A percentile compares a stretch with the other conserved stretches of the same genome.
Evolutionary conservation across 2,888 invertebrate species (phyloP).

Genomic region (Tenthredo distinguenda): DNA sequence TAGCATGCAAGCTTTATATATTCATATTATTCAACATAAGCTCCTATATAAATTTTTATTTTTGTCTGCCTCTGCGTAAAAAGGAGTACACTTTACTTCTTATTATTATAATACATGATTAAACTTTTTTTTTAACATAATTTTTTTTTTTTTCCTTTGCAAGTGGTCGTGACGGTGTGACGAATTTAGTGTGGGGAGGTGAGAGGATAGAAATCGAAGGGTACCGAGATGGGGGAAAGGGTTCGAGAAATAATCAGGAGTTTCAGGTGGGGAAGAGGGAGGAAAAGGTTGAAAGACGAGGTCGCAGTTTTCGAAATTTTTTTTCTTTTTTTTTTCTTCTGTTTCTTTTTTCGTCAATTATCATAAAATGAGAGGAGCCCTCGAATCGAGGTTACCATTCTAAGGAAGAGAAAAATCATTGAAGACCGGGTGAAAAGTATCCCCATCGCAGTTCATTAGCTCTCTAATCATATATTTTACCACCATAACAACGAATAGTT

Average conservation of each 20-base stretch:
- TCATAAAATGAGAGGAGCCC: constrained; percentile 25
- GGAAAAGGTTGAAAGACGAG: neutral
- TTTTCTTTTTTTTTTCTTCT: neutral
- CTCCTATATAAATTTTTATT: constrained; percentile 2
- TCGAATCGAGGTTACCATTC: neutral
- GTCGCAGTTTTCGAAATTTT: neutral
- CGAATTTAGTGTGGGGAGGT: neutral
- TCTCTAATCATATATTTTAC: constrained; percentile 40
- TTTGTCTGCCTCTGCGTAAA: constrained; percentile 18
- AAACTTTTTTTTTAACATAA: constrained; percentile 14
- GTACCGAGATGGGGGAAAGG: neutral
- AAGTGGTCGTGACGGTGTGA: constrained; percentile 48
- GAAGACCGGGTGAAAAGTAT: neutral
- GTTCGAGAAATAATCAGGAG: neutral
- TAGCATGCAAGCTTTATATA: constrained; percentile 43
- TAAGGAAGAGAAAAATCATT: constrained; percentile 24
- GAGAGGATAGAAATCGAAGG: neutral
- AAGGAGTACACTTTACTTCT: constrained; percentile 19
- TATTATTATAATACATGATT: constrained; percentile 42
- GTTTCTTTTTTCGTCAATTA: neutral
- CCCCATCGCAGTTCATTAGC: constrained; percentile 32
- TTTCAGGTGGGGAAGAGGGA: neutral
- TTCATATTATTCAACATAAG: constrained; percentile 4
- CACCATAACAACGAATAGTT: constrained; percentile 47
- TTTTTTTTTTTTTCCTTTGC: neutral